A percentile compares a stretch with the other conserved stretches of the same genome.
Evolutionary conservation across 2,113 vertebrate genomes (phyloP).

Genomic region (Thunnus maccoyii): DNA sequence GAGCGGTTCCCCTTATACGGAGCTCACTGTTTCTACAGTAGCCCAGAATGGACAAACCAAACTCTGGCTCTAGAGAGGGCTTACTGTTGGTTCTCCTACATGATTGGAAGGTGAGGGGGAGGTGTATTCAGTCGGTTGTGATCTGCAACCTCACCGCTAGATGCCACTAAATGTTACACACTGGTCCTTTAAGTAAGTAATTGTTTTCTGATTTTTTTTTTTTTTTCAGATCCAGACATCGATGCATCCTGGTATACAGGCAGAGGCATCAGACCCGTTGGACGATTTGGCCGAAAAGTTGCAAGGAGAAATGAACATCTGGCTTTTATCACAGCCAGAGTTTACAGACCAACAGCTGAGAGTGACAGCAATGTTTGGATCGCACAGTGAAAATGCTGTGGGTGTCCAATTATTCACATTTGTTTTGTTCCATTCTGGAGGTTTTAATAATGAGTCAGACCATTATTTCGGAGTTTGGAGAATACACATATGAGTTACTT

Average conservation of each 20-base stretch:
- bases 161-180: too few species aligned
- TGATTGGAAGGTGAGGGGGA: too few species aligned
- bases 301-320: neutral
- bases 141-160: too few species aligned
- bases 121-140: too few species aligned
- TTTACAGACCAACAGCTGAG: constrained; percentile 46
- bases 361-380: constrained; percentile 28
- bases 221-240: constrained; percentile 84
- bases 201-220: too few species aligned
- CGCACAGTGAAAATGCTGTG: neutral
- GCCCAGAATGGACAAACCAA: too few species aligned
- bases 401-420: neutral
- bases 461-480: neutral
- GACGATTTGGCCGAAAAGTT: constrained; percentile 84
- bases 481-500: neutral
- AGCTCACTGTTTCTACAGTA: too few species aligned
- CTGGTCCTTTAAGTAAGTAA: too few species aligned
- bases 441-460: neutral
- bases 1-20: too few species aligned
- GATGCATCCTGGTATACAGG: constrained; percentile 88
- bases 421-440: neutral
- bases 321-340: neutral
- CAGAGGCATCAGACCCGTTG: constrained; percentile 88
- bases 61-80: too few species aligned
- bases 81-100: too few species aligned